Evolutionary conservation across 2,797 vertebrate genomes (phyloP).

Genomic region (Neoniphon sammara): DNA sequence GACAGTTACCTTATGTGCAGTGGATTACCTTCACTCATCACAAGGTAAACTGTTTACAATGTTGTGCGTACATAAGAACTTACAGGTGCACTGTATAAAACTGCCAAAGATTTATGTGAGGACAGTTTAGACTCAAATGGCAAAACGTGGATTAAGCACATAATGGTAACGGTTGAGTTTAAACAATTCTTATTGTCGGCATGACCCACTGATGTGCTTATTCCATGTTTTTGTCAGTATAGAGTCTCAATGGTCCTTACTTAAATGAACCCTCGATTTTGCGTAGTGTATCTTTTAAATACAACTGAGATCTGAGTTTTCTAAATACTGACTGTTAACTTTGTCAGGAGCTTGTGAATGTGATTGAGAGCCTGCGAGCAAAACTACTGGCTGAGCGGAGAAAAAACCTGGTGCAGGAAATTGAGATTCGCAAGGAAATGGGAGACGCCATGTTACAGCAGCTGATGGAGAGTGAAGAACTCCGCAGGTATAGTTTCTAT

Average conservation of each 20-base stretch:
- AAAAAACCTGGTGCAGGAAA: constrained; percentile 87
- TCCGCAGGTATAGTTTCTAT: constrained; percentile 77
- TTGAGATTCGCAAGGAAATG: constrained; percentile 93
- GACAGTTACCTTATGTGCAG: neutral
- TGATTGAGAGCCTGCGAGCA: constrained; percentile 83
- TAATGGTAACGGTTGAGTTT: too few species aligned
- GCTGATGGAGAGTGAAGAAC: constrained; percentile 88
- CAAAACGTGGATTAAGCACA: too few species aligned
- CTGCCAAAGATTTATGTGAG: too few species aligned
- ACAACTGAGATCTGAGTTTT: neutral
- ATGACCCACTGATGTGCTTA: too few species aligned
- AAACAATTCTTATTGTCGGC: too few species aligned
- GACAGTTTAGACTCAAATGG: too few species aligned
- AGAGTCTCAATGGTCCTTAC: too few species aligned
- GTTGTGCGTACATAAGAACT: neutral
- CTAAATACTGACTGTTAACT: neutral
- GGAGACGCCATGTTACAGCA: constrained; percentile 90
- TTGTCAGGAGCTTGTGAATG: constrained; percentile 84
- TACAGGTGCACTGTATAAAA: neutral
- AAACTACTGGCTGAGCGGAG: constrained; percentile 85
- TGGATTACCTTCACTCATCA: neutral
- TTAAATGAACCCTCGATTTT: too few species aligned
- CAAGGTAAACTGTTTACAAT: neutral
- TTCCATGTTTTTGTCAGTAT: too few species aligned
- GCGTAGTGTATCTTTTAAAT: too few species aligned